Evolutionary conservation across 2,113 vertebrate genomes (phyloP).

Genomic region (Eclectus roratus): DNA sequence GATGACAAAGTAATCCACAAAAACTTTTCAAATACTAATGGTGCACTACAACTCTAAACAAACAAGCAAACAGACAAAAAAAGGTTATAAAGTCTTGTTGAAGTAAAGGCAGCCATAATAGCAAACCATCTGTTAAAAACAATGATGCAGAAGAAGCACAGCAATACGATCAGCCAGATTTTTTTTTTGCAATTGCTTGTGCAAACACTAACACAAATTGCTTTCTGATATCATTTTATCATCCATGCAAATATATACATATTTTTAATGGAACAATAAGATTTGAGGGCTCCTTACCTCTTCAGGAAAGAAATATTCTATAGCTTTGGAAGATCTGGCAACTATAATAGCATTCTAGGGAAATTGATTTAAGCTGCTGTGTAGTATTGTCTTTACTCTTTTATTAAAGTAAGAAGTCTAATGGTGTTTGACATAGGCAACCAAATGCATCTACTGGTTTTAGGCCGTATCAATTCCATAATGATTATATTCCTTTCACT

Average conservation of each 20-base stretch:
- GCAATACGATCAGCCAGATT: background rate
- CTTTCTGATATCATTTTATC: constrained; percentile 7
- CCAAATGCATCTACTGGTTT: background rate
- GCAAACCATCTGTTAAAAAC: constrained; percentile 50
- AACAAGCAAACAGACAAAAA: background rate
- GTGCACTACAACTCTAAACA: background rate
- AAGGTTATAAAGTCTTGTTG: constrained; percentile 27
- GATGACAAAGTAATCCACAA: background rate
- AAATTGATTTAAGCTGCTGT: constrained; percentile 15
- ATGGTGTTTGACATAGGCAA: background rate
- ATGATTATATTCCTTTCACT: background rate
- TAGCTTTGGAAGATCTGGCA: background rate
- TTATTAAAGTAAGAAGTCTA: constrained; percentile 35
- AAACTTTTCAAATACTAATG: constrained; percentile 20
- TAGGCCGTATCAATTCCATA: background rate
- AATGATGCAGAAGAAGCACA: background rate
- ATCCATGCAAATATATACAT: background rate
- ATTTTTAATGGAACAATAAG: background rate
- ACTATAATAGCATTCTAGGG: background rate
- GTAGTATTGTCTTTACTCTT: background rate
- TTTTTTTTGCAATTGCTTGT: background rate
- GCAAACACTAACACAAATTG: background rate
- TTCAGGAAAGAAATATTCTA: background rate
- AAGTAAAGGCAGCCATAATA: constrained; percentile 37
- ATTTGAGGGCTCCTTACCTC: background rate